Base-by-base conservation (phyloP, 2,888 invertebrate species). In the Spilarctia lutea region DNA sequence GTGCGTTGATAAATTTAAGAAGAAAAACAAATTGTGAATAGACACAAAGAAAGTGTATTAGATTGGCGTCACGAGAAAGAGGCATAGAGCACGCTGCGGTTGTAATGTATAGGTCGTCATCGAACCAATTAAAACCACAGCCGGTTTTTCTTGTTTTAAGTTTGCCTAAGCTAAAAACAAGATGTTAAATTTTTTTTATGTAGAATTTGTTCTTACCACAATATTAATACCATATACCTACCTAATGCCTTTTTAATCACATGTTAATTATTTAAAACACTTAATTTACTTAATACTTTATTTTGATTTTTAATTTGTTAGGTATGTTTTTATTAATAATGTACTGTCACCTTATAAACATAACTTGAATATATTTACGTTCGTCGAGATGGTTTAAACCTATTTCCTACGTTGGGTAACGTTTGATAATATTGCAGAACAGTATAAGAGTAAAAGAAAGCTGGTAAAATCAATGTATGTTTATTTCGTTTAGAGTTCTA, bases 401-500 rank as follows among this genome's bases (percentile, higher is more conserved):
- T 27, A 60, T 4, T 60, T 27, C 27, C 4, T 60, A 27, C 4
- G n/a, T 60, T 27, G 4, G 60, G 27, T 60, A 27, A 63, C 30
- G 7, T 63, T 63, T 18, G 30, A 11, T 60, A 27, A 30, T 63
- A 18, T 30, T 30, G 30, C 18, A 63, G 2, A 30, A 63, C 27
- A 13, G 20, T 52, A 24, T 8, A 16, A 60, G 27, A 60, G 1
- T 1, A 60, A 45, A 63, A 63, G 63, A 63, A 63, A 63, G 16
- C 18, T 63, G 13, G 18, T 27, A 18, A 18, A 13, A 3, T 63
- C 27, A 30, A 30, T 60, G 13, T 4, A 16, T 63, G 76, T 79
- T 79, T 76, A 7, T 45, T 39, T 60, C 18, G 0, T 20, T 63
- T 60, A 48, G 24, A 45, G 16, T 48, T n/a, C n/a, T 60, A 63